These are phyloP conservation scores for Anolis apletophallus DNA, from an alignment of 2,797 vertebrate species.

Conservation along the genomic window DNA sequence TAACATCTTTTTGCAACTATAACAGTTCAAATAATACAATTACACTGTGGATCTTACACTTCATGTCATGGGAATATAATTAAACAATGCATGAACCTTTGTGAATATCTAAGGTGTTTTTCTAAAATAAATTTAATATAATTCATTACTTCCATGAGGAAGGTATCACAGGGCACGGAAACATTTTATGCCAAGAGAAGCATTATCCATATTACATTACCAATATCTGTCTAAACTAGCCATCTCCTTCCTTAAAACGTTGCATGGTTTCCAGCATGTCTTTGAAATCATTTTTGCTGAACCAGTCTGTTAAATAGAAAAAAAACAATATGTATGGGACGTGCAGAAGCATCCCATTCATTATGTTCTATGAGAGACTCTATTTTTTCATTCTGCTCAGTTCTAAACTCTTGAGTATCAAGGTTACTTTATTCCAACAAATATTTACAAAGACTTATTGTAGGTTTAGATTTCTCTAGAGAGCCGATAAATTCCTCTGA, in stretches of 20 bases:
- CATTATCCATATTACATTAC: neutral
- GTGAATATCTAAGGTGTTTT: neutral
- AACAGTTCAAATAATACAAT: no score
- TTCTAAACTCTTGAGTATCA: neutral
- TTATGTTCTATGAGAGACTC: neutral
- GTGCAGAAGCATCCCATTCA: neutral
- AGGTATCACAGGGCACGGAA: neutral
- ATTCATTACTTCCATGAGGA: neutral
- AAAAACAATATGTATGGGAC: neutral
- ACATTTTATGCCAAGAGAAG: neutral
- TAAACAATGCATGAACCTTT: neutral
- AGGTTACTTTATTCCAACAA: neutral
- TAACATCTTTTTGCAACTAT: neutral
- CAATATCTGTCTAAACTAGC: neutral
- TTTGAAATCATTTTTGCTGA: neutral
- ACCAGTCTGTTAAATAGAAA: neutral
- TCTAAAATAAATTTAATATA: neutral
- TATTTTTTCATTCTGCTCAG: neutral
- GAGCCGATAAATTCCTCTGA: neutral
- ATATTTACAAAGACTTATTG: neutral
- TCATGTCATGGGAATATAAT: no score
- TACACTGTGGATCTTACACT: no score
- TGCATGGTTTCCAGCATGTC: neutral
- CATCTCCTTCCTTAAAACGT: neutral
- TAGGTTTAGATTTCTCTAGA: neutral